Evolutionary conservation across 1,140 invertebrate genomes (phyloP).

Genomic region (Lysiphlebus fabarum): DNA sequence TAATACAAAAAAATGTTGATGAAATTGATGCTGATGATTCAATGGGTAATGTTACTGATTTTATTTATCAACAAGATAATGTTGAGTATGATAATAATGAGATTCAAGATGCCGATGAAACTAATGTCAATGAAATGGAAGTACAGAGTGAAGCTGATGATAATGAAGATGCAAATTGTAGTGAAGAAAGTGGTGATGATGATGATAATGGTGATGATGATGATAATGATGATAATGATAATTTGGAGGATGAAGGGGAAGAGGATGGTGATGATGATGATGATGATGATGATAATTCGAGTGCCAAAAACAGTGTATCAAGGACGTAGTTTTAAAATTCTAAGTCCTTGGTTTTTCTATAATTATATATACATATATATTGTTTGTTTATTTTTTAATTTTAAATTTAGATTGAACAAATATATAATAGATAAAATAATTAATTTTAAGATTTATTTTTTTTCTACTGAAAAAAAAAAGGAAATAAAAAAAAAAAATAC

Average conservation of each 20-base stretch:
- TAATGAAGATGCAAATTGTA: conserved; percentile 18
- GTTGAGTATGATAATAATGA: conserved; percentile 20
- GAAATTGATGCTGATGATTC: conserved; percentile 41
- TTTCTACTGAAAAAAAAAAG: no score
- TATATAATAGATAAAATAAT: no score
- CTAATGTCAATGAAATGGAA: conserved; percentile 19
- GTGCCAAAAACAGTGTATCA: conserved; percentile 45
- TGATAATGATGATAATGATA: conserved; percentile 3
- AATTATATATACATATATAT: no score
- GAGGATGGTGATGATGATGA: conserved; percentile 26
- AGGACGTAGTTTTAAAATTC: conserved; percentile 24
- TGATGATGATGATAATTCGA: conserved; percentile 29
- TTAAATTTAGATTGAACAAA: no score
- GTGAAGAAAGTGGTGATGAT: conserved; percentile 23
- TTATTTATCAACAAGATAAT: conserved; percentile 29
- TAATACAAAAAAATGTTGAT: conserved; percentile 43
- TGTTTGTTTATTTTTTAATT: no score
- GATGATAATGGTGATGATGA: conserved; percentile 29
- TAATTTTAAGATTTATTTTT: no score
- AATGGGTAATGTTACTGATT: conserved; percentile 32
- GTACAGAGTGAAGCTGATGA: conserved; percentile 13
- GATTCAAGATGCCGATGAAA: not conserved
- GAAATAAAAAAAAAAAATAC: no score
- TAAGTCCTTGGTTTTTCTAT: conserved; percentile 4
- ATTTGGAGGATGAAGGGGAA: conserved; percentile 22